Conservation (phyloP, 2,797 vertebrate genomes). For the Falco novaeseelandiae region DNA sequence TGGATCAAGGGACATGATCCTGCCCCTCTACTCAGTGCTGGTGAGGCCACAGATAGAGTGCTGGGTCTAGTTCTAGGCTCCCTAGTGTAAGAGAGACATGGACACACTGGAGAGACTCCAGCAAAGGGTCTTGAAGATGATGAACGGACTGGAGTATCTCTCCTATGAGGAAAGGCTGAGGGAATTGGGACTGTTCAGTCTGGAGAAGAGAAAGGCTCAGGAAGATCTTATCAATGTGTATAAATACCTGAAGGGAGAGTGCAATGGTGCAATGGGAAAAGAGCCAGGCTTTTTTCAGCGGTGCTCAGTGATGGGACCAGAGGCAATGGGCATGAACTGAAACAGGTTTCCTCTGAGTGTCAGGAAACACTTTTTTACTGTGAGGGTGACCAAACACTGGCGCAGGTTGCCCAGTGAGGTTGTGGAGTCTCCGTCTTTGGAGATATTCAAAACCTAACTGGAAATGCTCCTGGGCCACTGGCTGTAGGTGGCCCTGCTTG, state of each 20-base stretch:
- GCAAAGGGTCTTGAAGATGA: not conserved
- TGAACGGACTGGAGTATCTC: not conserved
- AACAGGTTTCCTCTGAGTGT: not conserved
- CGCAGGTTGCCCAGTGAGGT: not conserved
- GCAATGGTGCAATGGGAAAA: not conserved
- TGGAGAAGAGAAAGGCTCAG: not conserved
- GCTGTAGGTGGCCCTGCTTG: not conserved
- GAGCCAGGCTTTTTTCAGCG: not conserved
- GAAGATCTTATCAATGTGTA: not conserved
- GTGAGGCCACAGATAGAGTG: too few relatives aligned
- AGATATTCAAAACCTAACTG: not conserved
- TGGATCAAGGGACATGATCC: not conserved
- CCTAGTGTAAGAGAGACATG: too few relatives aligned
- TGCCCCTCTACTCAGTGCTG: not conserved
- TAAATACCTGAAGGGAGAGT: not conserved
- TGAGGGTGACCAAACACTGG: not conserved
- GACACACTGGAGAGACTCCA: too few relatives aligned
- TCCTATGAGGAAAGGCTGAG: not conserved
- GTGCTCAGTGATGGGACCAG: not conserved
- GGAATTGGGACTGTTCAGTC: not conserved
- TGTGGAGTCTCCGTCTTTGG: not conserved
- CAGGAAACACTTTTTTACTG: not conserved
- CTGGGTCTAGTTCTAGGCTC: too few relatives aligned
- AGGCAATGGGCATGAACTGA: not conserved
- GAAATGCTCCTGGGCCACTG: not conserved